phyloP scores from a whole-genome alignment of 2,888 invertebrate genomes.

The Drosophila kokeensis region DNA sequence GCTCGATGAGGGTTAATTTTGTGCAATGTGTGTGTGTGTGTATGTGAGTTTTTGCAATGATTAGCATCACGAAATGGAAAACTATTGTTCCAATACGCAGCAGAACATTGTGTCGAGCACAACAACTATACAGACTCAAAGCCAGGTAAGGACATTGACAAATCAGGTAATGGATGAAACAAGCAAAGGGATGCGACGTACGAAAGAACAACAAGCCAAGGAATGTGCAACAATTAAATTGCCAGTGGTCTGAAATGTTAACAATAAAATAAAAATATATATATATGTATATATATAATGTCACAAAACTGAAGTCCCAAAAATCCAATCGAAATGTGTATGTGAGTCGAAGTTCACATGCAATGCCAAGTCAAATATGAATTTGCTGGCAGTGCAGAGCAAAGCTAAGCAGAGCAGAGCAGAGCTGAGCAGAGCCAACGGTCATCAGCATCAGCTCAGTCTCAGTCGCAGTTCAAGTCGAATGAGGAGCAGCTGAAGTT shows the following conservation, averaged over 20 bases:
- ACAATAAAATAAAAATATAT: not conserved
- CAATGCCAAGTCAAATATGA: constrained; percentile 12
- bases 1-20: constrained; percentile 55
- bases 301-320: not conserved
- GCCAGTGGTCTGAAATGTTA: constrained; percentile 3
- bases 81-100: constrained; percentile 79
- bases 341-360: constrained; percentile 11
- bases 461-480: constrained; percentile 24
- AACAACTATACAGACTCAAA: constrained; percentile 3
- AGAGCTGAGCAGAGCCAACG: not conserved
- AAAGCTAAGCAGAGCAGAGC: not conserved
- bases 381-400: not conserved
- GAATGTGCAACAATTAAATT: constrained; percentile 26
- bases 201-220: constrained; percentile 22
- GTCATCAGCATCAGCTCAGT: constrained; percentile 1
- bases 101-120: constrained; percentile 35
- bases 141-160: constrained; percentile 72
- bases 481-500: constrained; percentile 74
- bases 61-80: constrained; percentile 76
- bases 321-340: constrained; percentile 1
- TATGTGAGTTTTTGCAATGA: constrained; percentile 65
- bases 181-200: constrained; percentile 19
- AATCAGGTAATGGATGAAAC: constrained; percentile 66
- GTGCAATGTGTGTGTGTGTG: constrained; percentile 27
- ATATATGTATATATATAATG: not conserved